Conservation (phyloP, 2,888 invertebrate genomes). For the Orchestes rusci region DNA sequence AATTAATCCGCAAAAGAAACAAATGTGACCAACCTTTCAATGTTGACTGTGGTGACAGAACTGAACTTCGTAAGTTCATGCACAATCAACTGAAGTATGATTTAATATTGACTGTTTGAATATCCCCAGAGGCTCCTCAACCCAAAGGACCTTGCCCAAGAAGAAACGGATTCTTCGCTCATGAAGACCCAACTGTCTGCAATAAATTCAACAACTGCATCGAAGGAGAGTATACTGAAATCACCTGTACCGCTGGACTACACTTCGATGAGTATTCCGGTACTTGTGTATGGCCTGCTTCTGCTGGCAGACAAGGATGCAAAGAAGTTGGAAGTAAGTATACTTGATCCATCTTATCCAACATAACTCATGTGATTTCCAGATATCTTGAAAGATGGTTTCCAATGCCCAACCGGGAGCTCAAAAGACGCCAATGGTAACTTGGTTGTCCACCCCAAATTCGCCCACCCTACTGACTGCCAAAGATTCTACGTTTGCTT, state of each 20-base stretch:
- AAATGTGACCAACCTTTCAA: slow-evolving; percentile 92
- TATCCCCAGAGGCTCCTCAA: slow-evolving; percentile 79
- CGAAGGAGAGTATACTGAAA: slow-evolving; percentile 72
- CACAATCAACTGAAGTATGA: background rate
- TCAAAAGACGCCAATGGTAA: slow-evolving; percentile 60
- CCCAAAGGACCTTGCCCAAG: slow-evolving; percentile 68
- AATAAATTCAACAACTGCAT: slow-evolving; percentile 86
- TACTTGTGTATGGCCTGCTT: slow-evolving; percentile 84
- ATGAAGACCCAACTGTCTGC: slow-evolving; percentile 75
- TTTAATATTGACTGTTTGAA: background rate
- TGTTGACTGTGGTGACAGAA: slow-evolving; percentile 82
- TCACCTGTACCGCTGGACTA: slow-evolving; percentile 78
- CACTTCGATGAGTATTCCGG: slow-evolving; percentile 87
- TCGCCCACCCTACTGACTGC: slow-evolving; percentile 79
- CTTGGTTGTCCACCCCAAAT: slow-evolving; percentile 75
- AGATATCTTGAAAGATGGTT: slow-evolving; percentile 77
- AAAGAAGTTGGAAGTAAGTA: slow-evolving; percentile 43
- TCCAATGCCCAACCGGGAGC: slow-evolving; percentile 71
- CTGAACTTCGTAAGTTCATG: slow-evolving; percentile 73
- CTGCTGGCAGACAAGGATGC: slow-evolving; percentile 70
- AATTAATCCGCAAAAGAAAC: slow-evolving; percentile 74
- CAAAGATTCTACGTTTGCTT: slow-evolving; percentile 88
- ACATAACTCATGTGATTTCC: slow-evolving; percentile 15
- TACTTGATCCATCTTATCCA: background rate
- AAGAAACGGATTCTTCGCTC: slow-evolving; percentile 85